Evolutionary conservation across 2,888 invertebrate species (phyloP), one percentile per base, ranked within the genome.

Genomic region (Eristalis intricaria): DNA sequence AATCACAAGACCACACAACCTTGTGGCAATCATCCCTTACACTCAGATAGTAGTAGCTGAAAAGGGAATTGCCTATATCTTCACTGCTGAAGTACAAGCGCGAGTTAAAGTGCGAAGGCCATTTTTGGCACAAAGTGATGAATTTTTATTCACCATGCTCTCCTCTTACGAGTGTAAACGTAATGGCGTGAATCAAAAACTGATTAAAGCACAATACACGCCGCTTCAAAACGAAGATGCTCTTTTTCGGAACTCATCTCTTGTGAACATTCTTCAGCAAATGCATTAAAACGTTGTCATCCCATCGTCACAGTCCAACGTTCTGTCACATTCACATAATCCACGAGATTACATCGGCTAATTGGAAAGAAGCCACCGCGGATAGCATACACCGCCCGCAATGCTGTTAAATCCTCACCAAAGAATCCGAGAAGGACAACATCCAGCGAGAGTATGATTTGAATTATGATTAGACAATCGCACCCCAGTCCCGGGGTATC

Each of bases 391-490:
- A 4, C 58, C 61, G 32, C 5, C 10, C 8, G 29, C 63, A 74
- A 73, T 74, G 78, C 64, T 65, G 77, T 22, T 60, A 81, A 82
- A 82, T 78, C 56, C 83, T 71, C 35, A 61, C 66, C 74, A 15
- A n/a, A 50, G 19, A 50, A 38, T 32, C 32, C 32, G 32, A 32
- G 32, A 10, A 79, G 66, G 23, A 56, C 40, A 71, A 65, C 75
- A 60, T 65, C 71, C 22, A 58, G 35, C 40, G 66, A 64, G 68
- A 32, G 68, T 82, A 82, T 83, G 87, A 43, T 71, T 76, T 79
- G 87, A 87, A 87, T 87, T 87, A 84, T 87, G 79, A 87, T 87
- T 87, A 87, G 87, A 43, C 40, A 22, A 60, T 69, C 66, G 64
- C 40, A 43, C 29, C 35, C 32, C 29, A 56, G 50, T n/a, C 22